phyloP scores from a whole-genome alignment of 2,797 vertebrate species.

The Diglossa cyanea region DNA sequence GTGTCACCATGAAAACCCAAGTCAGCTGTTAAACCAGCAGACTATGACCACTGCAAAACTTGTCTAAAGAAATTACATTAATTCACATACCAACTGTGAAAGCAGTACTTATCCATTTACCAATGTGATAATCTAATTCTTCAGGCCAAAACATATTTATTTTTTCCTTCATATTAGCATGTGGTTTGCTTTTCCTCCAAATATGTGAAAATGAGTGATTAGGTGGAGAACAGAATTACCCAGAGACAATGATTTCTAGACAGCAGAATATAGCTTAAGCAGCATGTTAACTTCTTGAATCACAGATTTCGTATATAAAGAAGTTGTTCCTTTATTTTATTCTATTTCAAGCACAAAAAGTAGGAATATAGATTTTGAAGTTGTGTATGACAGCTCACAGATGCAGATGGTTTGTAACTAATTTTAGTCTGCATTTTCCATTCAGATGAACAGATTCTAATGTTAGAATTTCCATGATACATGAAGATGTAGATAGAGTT shows the following conservation, averaged over 20 bases:
- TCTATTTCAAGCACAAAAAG: neutral
- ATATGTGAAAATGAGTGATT: neutral
- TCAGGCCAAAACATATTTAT: neutral
- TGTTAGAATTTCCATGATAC: neutral
- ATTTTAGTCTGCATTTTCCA: slow-evolving; percentile 1
- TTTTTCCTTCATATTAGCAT: neutral
- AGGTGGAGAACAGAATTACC: neutral
- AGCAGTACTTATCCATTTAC: neutral
- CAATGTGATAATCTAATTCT: neutral
- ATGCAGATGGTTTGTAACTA: slow-evolving; percentile 5
- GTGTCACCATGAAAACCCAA: neutral
- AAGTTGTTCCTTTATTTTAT: neutral
- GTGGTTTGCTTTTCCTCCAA: neutral
- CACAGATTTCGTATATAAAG: neutral
- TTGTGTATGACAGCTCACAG: neutral
- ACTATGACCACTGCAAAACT: neutral
- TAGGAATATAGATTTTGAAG: neutral
- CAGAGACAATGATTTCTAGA: neutral
- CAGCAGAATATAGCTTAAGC: neutral
- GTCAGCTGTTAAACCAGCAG: neutral
- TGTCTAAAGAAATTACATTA: neutral
- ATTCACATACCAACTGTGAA: neutral
- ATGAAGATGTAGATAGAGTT: neutral
- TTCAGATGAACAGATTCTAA: slow-evolving; percentile 27
- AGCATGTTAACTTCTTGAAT: neutral